Evolutionary conservation across 2,113 vertebrate species (phyloP).

Genomic region (Corapipo altera): DNA sequence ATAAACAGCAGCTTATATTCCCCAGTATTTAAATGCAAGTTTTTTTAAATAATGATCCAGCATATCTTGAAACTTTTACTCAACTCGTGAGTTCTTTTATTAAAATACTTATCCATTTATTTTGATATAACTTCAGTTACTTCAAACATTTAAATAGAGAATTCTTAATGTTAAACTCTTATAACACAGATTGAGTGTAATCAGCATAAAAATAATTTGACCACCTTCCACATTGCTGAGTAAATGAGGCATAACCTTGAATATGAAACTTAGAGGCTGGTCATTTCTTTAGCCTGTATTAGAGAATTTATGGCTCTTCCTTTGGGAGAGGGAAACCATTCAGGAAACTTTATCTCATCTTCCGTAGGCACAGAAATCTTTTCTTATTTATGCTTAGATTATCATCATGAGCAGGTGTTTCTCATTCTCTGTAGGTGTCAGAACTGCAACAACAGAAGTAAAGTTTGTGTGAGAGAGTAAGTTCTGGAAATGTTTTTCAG

Average conservation of each 20-base stretch:
- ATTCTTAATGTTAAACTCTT: neutral
- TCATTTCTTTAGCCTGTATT: conserved; percentile 21
- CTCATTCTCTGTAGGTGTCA: neutral
- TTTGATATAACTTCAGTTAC: neutral
- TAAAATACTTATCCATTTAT: neutral
- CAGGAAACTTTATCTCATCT: neutral
- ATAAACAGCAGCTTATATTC: neutral
- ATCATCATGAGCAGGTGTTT: neutral
- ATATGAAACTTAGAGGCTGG: neutral
- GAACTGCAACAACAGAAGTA: neutral
- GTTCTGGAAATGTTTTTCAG: neutral
- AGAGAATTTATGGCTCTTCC: conserved; percentile 34
- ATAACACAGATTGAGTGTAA: neutral
- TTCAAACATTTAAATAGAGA: neutral
- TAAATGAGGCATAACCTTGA: conserved; percentile 26
- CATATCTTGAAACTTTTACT: neutral
- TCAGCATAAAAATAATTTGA: conserved; percentile 56
- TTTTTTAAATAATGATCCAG: neutral
- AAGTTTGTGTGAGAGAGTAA: neutral
- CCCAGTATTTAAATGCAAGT: neutral
- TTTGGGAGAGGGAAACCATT: neutral
- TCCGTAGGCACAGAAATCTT: neutral
- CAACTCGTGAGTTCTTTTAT: neutral
- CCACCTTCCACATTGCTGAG: conserved; percentile 4
- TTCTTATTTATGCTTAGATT: neutral